Evolutionary conservation across 2,888 invertebrate species (phyloP), one percentile per base, ranked within the genome.

Genomic region (Temnothorax rugatulus): DNA sequence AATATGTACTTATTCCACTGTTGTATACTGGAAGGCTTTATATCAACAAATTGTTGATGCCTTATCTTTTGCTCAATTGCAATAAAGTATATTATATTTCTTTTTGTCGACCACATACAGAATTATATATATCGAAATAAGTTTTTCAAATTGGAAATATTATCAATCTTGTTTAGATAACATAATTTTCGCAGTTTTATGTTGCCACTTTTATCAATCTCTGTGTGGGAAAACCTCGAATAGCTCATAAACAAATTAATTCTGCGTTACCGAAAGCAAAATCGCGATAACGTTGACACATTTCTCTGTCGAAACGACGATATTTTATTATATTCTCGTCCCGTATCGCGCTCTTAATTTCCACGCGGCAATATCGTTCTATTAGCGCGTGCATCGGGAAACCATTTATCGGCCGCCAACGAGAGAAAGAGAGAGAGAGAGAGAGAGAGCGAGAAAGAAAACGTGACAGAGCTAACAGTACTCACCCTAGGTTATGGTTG

Each of bases 401-500:
- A 73, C 79, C 79, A 59, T 81, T 81, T 81, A 38, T 73, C 41
- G 44, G 9, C 15, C 38, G 54, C 18, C 41, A 54, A n/a, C 21
- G 69, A 54, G 57, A 44, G 15, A 57, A 50, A n/a, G n/a, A n/a
- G 1, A 29, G 4, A 29, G 29, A 29, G 29, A 47, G n/a, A 69
- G 34, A 64, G 59, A 47, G 44, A 73, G 25, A 47, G 61, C 13
- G 11, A 41, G 64, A 21, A 47, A 34, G 8, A 15, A 34, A 76
- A 64, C 54, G 44, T 76, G 63, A 77, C 44, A 41, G 47, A 47
- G 47, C 18, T 25, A 74, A 59, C 15, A 57, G 29, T 73, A 92
- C 95, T 94, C 92, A 96, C 96, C 96, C 96, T 93, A 96, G 95
- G 91, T 95, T 95, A 91, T 95, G 95, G 92, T 95, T 95, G 91